Evolutionary conservation across 2,113 vertebrate species (phyloP).

Genomic region (Cyanoliseus patagonus): DNA sequence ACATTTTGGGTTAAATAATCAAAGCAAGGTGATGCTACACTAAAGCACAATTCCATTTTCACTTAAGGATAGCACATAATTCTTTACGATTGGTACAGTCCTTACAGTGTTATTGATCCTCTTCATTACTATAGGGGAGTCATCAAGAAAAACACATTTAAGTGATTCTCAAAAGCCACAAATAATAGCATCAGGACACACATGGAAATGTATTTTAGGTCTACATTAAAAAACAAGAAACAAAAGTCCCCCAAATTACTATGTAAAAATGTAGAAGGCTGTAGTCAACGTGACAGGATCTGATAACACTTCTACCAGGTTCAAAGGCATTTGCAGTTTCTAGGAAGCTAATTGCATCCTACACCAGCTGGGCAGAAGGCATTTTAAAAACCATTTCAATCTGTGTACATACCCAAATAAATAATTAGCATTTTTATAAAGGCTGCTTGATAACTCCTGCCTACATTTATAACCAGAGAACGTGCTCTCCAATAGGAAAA

Average conservation of each 20-base stretch:
- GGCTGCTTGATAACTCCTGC: slow-evolving; percentile 21
- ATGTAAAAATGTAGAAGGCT: background rate
- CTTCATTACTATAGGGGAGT: slow-evolving; percentile 74
- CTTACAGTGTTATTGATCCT: slow-evolving; percentile 75
- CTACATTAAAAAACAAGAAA: background rate
- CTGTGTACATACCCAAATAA: slow-evolving; percentile 60
- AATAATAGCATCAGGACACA: slow-evolving; percentile 66
- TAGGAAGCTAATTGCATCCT: slow-evolving; percentile 52
- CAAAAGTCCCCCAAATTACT: background rate
- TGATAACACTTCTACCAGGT: slow-evolving; percentile 9
- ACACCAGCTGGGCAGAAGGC: slow-evolving; percentile 55
- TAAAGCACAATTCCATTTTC: slow-evolving; percentile 80
- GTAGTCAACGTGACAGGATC: background rate
- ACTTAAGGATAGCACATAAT: slow-evolving; percentile 78
- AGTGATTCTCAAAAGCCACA: slow-evolving; percentile 67
- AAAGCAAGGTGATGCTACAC: slow-evolving; percentile 70
- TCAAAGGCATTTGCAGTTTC: slow-evolving; percentile 52
- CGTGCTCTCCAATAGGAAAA: slow-evolving; percentile 13
- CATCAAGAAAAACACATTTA: slow-evolving; percentile 67
- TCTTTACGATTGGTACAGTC: slow-evolving; percentile 68
- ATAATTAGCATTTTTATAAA: slow-evolving; percentile 67
- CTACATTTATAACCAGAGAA: background rate
- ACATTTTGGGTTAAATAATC: slow-evolving; percentile 78
- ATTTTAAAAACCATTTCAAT: slow-evolving; percentile 54
- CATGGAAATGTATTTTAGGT: slow-evolving; percentile 62